Evolutionary conservation across 2,888 invertebrate species (phyloP), one percentile per base, ranked within the genome.

Genomic region (Hanleya hanleyi): DNA sequence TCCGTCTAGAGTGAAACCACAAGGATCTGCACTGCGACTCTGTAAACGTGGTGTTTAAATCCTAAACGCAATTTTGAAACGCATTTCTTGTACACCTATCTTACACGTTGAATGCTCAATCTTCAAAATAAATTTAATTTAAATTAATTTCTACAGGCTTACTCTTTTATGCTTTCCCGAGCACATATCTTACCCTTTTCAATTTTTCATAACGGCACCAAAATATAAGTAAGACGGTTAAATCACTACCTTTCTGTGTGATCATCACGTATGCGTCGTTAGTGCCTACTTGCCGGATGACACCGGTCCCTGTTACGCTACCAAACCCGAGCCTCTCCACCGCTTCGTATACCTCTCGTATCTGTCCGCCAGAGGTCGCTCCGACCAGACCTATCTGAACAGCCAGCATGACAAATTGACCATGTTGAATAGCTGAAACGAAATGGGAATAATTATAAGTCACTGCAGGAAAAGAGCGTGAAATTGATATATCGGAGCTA

Each of bases 231-330:
- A 47, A 47, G 47, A 47, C 3, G 9, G 18, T 41, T 41, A 9
- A 41, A n/a, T 47, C 7, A 26, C 26, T 70, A 80, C 80, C 68
- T 75, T 76, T 77, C 12, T 75, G 66, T 1, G 75, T 50, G 50
- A 80, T 50, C 5, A 78, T 41, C 18, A 74, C 73, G 26, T 76
- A 78, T 0, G 80, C 78, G 47, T 81, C 76, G 2, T 61, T 38
- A 18, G 70, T n/a, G 47, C 70, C 61, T 15, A 81, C 51, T 2
- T 50, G 38, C 37, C 81, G 36, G 1, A 82, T 57, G 7, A 67
- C 26, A 29, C 76, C 71, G 12, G 35, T 73, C 35, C 70, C 47
- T 35, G 76, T 77, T 36, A 76, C 73, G 26, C 72, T 66, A n/a
- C 80, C 79, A 38, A 62, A 70, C 70, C 29, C 29, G 41, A 66